phyloP scores from a whole-genome alignment of 2,797 vertebrate species.

The Fringilla coelebs region DNA sequence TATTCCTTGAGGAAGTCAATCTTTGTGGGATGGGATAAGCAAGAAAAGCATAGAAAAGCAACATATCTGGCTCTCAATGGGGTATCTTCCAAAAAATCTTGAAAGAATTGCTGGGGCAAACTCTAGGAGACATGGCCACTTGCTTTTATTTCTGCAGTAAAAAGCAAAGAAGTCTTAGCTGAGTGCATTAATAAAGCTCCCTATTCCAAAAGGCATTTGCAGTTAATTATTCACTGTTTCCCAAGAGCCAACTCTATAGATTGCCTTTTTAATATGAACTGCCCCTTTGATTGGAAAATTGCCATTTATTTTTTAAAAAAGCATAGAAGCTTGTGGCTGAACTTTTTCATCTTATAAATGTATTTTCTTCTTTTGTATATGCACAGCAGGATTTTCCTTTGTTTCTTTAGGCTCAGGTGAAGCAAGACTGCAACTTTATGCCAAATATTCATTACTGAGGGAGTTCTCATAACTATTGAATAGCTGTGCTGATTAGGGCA shows the following conservation, averaged over 20 bases:
- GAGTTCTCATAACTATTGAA: slow-evolving; percentile 5
- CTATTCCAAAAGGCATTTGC: not conserved
- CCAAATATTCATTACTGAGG: slow-evolving; percentile 25
- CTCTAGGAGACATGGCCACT: not conserved
- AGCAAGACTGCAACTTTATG: slow-evolving; percentile 18
- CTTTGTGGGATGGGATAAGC: not conserved
- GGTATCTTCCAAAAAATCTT: not conserved
- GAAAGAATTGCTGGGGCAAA: not conserved
- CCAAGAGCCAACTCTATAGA: not conserved
- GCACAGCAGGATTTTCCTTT: not conserved
- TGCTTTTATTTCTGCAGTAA: not conserved
- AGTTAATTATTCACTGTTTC: not conserved
- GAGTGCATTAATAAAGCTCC: not conserved
- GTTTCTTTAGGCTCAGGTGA: slow-evolving; percentile 45
- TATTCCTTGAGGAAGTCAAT: not conserved
- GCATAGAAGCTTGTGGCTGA: not conserved
- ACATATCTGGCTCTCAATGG: not conserved
- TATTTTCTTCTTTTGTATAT: slow-evolving; percentile 32
- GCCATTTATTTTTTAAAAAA: not conserved
- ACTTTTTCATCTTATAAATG: not conserved
- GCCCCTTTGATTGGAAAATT: not conserved
- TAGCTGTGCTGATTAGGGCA: slow-evolving; percentile 47
- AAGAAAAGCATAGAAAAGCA: not conserved
- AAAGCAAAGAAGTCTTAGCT: not conserved
- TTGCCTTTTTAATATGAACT: not conserved